Conservation (phyloP, 2,113 vertebrate genomes). For the Pelvicachromis taeniatus region DNA sequence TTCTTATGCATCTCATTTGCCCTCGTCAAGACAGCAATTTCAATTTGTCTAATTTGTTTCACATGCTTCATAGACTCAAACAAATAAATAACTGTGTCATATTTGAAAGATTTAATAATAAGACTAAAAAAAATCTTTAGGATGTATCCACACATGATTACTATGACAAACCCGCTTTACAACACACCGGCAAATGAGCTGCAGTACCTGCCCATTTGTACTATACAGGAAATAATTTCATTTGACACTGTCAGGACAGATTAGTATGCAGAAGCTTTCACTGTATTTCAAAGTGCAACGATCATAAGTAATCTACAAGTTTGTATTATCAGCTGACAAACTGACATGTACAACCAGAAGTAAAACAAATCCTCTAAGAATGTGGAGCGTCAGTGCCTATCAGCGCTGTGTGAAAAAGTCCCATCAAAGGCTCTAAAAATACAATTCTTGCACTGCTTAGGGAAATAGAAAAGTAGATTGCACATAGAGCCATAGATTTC, state of each 20-base stretch:
- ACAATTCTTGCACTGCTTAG: neutral
- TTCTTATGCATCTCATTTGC: neutral
- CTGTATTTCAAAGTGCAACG: neutral
- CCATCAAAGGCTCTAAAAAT: neutral
- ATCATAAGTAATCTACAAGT: neutral
- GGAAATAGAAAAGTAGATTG: neutral
- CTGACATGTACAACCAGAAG: neutral
- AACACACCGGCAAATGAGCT: neutral
- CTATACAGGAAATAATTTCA: neutral
- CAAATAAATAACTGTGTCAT: neutral
- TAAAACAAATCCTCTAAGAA: neutral
- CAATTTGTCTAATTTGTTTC: neutral
- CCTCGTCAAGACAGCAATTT: neutral
- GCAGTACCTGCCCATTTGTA: neutral
- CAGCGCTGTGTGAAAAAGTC: neutral
- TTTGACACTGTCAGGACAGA: neutral
- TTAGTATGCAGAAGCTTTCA: neutral
- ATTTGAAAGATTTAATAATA: neutral
- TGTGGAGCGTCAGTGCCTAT: neutral
- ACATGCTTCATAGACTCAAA: neutral
- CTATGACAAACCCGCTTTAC: neutral
- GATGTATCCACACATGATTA: neutral
- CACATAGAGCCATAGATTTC: neutral
- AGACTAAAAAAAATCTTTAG: neutral
- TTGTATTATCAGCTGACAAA: conserved; percentile 3